Evolutionary conservation across 1,140 invertebrate genomes (phyloP).

Genomic region (Papilio machaon): DNA sequence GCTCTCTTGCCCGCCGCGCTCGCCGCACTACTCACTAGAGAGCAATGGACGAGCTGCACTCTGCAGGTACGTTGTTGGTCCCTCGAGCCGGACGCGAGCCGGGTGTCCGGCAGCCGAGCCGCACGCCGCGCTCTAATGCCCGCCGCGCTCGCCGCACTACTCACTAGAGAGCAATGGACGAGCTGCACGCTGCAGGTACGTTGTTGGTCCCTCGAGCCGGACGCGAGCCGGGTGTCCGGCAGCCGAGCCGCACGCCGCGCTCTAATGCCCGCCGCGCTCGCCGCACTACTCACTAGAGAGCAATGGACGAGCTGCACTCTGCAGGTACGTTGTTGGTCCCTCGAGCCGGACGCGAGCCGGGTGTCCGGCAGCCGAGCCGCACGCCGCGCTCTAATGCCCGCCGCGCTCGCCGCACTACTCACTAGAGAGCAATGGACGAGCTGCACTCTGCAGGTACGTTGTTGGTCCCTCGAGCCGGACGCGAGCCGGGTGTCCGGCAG

Average conservation of each 20-base stretch:
- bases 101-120: constrained; percentile 28
- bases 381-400: constrained; percentile 47
- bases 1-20: constrained; percentile 54
- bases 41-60: constrained; percentile 46
- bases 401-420: constrained; percentile 51
- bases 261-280: constrained; percentile 54
- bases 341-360: constrained; percentile 44
- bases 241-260: constrained; percentile 29
- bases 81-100: not conserved
- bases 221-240: constrained; percentile 11
- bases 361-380: constrained; percentile 26
- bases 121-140: constrained; percentile 47
- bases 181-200: too few species aligned
- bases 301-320: constrained; percentile 48
- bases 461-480: constrained; percentile 49
- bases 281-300: constrained; percentile 41
- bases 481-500: constrained; percentile 16
- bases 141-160: constrained; percentile 46
- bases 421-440: constrained; percentile 43
- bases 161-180: constrained; percentile 43
- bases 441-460: constrained; percentile 51
- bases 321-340: constrained; percentile 52
- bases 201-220: constrained; percentile 52
- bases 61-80: constrained; percentile 54
- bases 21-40: constrained; percentile 44